These are phyloP conservation scores for Varroa destructor DNA, from an alignment of 1,140 invertebrate species.

Conservation along the genomic window DNA sequence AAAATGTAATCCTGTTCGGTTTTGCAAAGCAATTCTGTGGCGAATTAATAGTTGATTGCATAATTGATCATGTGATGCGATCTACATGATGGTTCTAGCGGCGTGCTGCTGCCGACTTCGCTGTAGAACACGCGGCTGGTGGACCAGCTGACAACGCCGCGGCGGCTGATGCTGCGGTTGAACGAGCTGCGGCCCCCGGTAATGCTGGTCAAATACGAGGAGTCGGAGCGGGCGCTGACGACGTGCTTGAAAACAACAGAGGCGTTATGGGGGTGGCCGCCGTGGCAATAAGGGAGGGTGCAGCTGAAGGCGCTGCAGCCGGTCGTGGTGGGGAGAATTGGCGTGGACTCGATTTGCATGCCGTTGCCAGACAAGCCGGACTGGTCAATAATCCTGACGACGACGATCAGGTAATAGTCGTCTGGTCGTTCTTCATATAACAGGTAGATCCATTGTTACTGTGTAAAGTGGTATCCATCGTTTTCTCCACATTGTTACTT, in stretches of 20 bases:
- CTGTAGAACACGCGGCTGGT: conserved; percentile 14
- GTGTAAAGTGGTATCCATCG: too few relatives aligned
- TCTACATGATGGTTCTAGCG: not conserved
- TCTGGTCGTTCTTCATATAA: too few relatives aligned
- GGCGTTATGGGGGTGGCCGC: too few relatives aligned
- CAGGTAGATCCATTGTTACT: too few relatives aligned
- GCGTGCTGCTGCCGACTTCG: not conserved
- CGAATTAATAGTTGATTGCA: too few relatives aligned
- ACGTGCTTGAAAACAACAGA: not conserved
- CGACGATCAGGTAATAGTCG: conserved; percentile 44
- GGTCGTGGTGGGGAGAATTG: not conserved
- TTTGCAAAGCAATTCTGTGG: too few relatives aligned
- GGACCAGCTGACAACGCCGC: conserved; percentile 30
- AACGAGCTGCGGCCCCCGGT: not conserved
- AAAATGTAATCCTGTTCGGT: too few relatives aligned
- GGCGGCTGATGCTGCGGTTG: conserved; percentile 25
- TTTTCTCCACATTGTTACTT: too few relatives aligned
- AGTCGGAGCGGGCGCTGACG: conserved; percentile 35
- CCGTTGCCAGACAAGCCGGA: conserved; percentile 29
- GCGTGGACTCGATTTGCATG: conserved; percentile 40
- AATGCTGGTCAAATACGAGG: conserved; percentile 27
- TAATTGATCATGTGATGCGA: not conserved
- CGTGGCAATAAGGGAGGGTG: too few relatives aligned
- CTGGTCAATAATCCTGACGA: conserved; percentile 35
- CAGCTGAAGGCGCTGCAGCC: conserved; percentile 31